Conservation (phyloP, 2,888 invertebrate species). For the Xylota sylvarum region DNA sequence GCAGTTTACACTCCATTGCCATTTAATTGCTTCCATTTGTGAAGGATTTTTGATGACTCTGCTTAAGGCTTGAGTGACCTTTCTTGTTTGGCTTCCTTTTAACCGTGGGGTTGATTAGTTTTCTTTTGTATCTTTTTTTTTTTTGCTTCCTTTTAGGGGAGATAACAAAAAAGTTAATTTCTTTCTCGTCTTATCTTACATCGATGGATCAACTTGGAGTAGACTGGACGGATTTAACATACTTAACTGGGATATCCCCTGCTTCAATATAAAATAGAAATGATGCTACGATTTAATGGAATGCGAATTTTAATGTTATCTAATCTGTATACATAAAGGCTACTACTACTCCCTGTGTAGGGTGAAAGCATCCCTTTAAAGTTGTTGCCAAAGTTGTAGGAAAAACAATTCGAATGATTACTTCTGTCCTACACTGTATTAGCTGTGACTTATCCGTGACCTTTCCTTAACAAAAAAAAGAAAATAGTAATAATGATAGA, state of each 20-base stretch:
- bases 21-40: slow-evolving; percentile 76
- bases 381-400: background rate
- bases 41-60: slow-evolving; percentile 60
- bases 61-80: slow-evolving; percentile 49
- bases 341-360: background rate
- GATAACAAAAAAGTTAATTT: slow-evolving; percentile 43
- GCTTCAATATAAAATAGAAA: slow-evolving; percentile 4
- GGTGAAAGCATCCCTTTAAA: background rate
- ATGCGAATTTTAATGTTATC: slow-evolving; percentile 17
- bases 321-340: background rate
- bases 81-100: slow-evolving; percentile 46
- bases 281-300: background rate
- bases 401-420: slow-evolving; percentile 9
- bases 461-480: slow-evolving; percentile 4
- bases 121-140: slow-evolving; percentile 42
- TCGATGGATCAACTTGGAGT: slow-evolving; percentile 17
- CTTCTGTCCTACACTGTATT: background rate
- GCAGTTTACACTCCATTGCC: slow-evolving; percentile 73
- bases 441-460: slow-evolving; percentile 13
- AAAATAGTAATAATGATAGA: slow-evolving; percentile 35
- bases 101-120: slow-evolving; percentile 61
- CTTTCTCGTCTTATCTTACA: slow-evolving; percentile 45
- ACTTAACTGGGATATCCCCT: slow-evolving; percentile 13
- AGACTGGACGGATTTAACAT: slow-evolving; percentile 28
- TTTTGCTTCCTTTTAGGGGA: background rate